Evolutionary conservation across 2,888 invertebrate genomes (phyloP).

Genomic region (Vanessa cardui): DNA sequence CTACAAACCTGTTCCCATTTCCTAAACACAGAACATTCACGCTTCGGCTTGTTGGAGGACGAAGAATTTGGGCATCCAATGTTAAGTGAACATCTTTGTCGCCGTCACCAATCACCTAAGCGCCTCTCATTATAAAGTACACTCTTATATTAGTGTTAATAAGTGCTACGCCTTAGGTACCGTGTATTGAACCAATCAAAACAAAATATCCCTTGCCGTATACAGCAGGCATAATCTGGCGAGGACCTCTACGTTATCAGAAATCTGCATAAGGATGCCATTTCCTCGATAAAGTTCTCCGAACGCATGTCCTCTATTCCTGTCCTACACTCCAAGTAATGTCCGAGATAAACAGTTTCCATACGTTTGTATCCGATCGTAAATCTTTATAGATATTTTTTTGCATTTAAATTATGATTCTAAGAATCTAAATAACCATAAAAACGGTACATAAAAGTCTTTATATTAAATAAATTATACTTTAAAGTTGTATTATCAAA

Average conservation of each 20-base stretch:
- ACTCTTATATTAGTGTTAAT: too few relatives aligned
- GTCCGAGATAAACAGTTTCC: background rate
- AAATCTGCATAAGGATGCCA: conserved; percentile 23
- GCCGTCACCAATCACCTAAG: too few relatives aligned
- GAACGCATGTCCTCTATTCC: too few relatives aligned
- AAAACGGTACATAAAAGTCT: background rate
- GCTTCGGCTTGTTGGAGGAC: too few relatives aligned
- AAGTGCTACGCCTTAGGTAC: too few relatives aligned
- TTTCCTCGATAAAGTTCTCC: conserved; percentile 16
- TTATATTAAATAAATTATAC: background rate
- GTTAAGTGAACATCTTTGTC: too few relatives aligned
- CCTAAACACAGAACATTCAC: too few relatives aligned
- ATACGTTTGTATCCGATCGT: background rate
- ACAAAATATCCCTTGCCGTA: background rate
- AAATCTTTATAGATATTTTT: background rate
- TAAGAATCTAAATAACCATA: background rate
- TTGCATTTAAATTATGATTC: background rate
- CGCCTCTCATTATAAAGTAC: too few relatives aligned
- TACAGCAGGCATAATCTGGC: conserved; percentile 9
- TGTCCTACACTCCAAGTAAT: background rate
- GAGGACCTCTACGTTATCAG: conserved; percentile 23
- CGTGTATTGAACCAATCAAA: too few relatives aligned
- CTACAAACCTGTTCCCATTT: too few relatives aligned
- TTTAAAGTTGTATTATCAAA: too few relatives aligned
- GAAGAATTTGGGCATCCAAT: too few relatives aligned